Conservation (phyloP, 2,113 vertebrate genomes). For the Sterna hirundo region DNA sequence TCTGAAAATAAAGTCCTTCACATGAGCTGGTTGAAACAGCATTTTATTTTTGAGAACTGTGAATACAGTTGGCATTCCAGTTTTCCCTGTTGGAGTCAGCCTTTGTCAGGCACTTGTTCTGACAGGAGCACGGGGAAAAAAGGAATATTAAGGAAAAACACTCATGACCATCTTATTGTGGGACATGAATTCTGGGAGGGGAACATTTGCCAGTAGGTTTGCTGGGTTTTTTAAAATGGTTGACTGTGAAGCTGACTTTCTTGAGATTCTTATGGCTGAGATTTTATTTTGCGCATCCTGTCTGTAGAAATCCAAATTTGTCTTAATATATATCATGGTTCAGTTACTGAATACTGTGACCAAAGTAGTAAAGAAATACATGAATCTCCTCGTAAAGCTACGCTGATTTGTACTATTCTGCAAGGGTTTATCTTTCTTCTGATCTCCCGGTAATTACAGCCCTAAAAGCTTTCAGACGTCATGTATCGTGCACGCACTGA, state of each 20-base stretch:
- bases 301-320: neutral
- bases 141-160: neutral
- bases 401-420: neutral
- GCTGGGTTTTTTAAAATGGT: accelerated
- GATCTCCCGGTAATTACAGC: neutral
- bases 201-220: neutral
- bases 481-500: neutral
- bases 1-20: neutral
- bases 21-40: neutral
- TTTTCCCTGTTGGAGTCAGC: neutral
- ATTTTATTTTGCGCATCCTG: neutral
- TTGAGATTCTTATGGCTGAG: neutral
- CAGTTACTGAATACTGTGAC: neutral
- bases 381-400: neutral
- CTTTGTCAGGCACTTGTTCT: neutral
- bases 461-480: neutral
- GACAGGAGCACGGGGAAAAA: neutral
- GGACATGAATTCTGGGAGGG: neutral
- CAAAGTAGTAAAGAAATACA: neutral
- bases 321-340: neutral
- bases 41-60: neutral
- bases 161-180: neutral
- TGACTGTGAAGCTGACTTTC: neutral
- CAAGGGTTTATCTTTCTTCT: neutral
- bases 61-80: neutral